Base-by-base conservation (phyloP, 2,888 invertebrate genomes). In the Notodonta ziczac region DNA sequence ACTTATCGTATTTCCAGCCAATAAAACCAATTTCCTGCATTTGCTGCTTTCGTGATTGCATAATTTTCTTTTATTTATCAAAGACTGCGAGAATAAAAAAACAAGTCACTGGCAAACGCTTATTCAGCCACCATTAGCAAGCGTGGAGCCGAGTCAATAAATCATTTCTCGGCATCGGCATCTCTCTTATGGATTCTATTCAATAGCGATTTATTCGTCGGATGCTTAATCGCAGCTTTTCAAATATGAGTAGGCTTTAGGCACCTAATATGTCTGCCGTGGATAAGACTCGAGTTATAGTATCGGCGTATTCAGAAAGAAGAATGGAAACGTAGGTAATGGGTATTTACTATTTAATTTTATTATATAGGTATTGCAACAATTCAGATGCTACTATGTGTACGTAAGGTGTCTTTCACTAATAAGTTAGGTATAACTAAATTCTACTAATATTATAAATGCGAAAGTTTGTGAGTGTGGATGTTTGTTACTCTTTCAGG, bases 101-200 rank as follows among this genome's bases (percentile, higher is more conserved):
- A 69, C 71, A 72, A 75, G 69, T 63, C 74, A 73, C 58, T 69
- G 77, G 76, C 74, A 72, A 83, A 65, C 70, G 81, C 77, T 81
- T 80, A 81, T 82, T 81, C 81, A 81, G 80, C 80, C 71, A 67
- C 82, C 82, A 82, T 82, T 82, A 82, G 77, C 63, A 69, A 62
- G 66, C 76, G 78, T 77, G 77, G 75, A 82, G 81, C 78, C 81
- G 81, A 89, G 88, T 87, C 89, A 87, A 91, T 91, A 91, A 91
- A 91, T 91, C 91, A 91, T 91, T 80, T 82, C 85, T 84, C 83
- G 75, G 82, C 83, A 80, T 82, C 83, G 84, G 85, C 87, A 84
- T 89, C 54, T 89, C 52, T 85, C 85, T 86, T 85, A 86, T 85
- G 86, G 87, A 87, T 87, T 87, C 87, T 83, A 88, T 89, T 90